Percentiles rank a stretch among this genome's conserved stretches.
Conservation (phyloP, 2,113 vertebrate species). For the Austrofundulus limnaeus region DNA sequence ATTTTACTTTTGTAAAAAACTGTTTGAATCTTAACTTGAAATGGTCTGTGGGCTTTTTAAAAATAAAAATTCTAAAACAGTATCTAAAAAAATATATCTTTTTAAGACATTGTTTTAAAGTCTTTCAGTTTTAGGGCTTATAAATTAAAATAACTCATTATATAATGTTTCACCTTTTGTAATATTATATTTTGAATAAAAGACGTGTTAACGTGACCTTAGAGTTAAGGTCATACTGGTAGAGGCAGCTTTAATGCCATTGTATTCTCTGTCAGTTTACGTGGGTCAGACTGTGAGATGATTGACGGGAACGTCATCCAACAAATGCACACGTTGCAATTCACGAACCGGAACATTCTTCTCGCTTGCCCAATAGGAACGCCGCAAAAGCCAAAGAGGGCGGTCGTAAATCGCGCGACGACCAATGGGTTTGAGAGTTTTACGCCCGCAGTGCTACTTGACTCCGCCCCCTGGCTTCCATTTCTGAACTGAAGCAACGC, state of each 20-base stretch:
- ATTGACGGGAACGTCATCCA: constrained; percentile 53
- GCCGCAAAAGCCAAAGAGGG: constrained; percentile 2
- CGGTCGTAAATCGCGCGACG: not conserved
- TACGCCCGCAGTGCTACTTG: constrained; percentile 73
- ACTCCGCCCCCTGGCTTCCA: constrained; percentile 78
- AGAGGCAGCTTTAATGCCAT: constrained; percentile 16
- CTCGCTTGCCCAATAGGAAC: constrained; percentile 53
- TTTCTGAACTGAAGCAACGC: constrained; percentile 77
- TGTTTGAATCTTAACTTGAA: too few relatives aligned
- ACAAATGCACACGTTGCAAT: constrained; percentile 39
- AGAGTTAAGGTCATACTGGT: constrained; percentile 9
- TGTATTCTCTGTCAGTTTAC: constrained; percentile 21
- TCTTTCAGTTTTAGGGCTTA: too few relatives aligned
- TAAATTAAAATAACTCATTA: too few relatives aligned
- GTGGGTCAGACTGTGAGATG: constrained; percentile 9
- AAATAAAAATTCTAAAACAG: too few relatives aligned
- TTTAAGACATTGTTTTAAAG: too few relatives aligned
- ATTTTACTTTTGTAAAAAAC: too few relatives aligned
- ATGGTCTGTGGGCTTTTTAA: too few relatives aligned
- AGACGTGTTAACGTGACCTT: not conserved
- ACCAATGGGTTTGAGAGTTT: constrained; percentile 67
- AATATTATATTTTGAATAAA: not conserved
- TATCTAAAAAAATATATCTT: too few relatives aligned
- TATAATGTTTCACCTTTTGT: too few relatives aligned
- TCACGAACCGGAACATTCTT: constrained; percentile 45